Percentiles rank a stretch among this genome's conserved stretches.
These are phyloP conservation scores for Sebastes kiyomatsui DNA, from an alignment of 2,797 vertebrate species.

Conservation along the genomic window DNA sequence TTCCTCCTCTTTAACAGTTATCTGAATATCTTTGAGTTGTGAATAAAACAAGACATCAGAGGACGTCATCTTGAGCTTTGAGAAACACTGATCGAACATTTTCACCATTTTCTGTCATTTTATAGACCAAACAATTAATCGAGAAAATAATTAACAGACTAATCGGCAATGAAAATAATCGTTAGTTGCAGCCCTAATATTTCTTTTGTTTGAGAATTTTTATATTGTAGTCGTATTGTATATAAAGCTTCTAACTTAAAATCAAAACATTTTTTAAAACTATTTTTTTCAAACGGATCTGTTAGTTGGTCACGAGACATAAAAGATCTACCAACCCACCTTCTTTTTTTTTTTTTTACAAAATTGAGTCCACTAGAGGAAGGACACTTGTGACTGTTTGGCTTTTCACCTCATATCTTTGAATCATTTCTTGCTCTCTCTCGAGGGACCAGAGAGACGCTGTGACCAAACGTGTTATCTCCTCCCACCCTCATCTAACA, in stretches of 20 bases:
- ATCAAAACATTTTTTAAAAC: background rate
- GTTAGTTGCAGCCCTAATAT: too few relatives aligned
- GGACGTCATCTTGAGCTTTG: too few relatives aligned
- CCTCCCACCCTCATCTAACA: slow-evolving; percentile 36
- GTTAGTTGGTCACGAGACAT: background rate
- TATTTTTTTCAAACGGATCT: background rate
- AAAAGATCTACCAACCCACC: background rate
- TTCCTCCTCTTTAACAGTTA: too few relatives aligned
- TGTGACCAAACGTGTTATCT: slow-evolving; percentile 23
- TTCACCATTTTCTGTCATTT: too few relatives aligned
- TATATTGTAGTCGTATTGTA: background rate
- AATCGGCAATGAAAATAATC: too few relatives aligned
- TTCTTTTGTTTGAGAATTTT: background rate
- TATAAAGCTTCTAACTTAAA: background rate
- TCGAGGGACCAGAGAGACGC: background rate
- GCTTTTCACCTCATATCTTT: slow-evolving; percentile 12
- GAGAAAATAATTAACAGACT: too few relatives aligned
- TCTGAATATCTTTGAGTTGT: too few relatives aligned
- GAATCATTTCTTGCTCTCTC: slow-evolving; percentile 25
- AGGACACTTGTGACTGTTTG: background rate
- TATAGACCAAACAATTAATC: too few relatives aligned
- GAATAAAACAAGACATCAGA: too few relatives aligned
- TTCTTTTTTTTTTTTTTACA: background rate
- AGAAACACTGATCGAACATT: too few relatives aligned
- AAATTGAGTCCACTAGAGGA: background rate